Base-by-base conservation (phyloP, 2,888 invertebrate species). In the Vanessa cardui region DNA sequence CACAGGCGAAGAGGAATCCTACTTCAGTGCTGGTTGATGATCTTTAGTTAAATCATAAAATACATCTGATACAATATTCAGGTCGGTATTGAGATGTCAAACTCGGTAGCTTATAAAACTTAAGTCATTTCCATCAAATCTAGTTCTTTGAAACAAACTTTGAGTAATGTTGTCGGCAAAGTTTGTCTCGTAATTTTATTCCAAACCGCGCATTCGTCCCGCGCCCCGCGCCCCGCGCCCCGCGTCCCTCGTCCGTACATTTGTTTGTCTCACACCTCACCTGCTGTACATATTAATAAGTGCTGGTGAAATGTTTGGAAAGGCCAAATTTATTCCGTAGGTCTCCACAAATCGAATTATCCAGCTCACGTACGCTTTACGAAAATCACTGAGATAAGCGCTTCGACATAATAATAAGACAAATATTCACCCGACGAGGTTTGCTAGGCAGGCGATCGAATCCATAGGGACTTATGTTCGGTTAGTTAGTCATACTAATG, bases 331-430 rank as follows among this genome's bases (percentile, higher is more conserved):
- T 65, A 54, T 65, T 61, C 54, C 15, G 60, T 39, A 54, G 39
- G 52, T 65, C 59, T 21, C 47, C 8, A 31, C 54, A 47, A 58
- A 18, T 60, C 58, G 44, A 44, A 20, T 50, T 66, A 62, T 52
- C 33, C 69, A 49, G 15, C 64, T 64, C 71, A 71, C 69, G 71
- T 71, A 60, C 67, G 68, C 20, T 18, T 44, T 58, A 64, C 66
- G 68, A 69, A 66, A 65, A 66, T 71, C 66, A 69, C 56, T 6
- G 56, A 65, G 65, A 69, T 58, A 64, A 65, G 50, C 62, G 59
- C n/a, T 33, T 39, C 26, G 60, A 46, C 33, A 31, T 21, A 61
- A 54, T 54, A 60, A 46, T 46, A 2, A n/a, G 46, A 18, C 16
- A 26, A n/a, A 56, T 9, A 54, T 26, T 15, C 12, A n/a, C 26